Evolutionary conservation across 2,888 invertebrate genomes (phyloP).

Genomic region (Euplagia quadripunctaria): DNA sequence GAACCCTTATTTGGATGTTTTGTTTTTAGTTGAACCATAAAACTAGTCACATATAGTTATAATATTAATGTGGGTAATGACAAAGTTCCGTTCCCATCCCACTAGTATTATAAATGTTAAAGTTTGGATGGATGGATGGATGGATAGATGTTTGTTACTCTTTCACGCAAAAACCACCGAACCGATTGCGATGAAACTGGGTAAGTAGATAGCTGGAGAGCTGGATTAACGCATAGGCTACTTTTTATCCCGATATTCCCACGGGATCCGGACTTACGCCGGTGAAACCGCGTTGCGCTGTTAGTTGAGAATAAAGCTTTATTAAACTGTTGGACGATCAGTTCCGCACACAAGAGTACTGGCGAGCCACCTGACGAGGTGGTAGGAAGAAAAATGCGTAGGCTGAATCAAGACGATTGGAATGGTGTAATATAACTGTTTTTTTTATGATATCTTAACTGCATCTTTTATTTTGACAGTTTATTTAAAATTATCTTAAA

Average conservation of each 20-base stretch:
- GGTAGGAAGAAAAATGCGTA: slow-evolving; percentile 11
- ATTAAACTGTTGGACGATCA: not conserved
- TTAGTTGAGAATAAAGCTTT: not conserved
- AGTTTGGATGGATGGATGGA: too few species aligned
- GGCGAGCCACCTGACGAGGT: not conserved
- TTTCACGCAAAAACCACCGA: too few species aligned
- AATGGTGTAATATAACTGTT: slow-evolving; percentile 13
- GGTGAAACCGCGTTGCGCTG: too few species aligned
- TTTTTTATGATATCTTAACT: slow-evolving; percentile 11
- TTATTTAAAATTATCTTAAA: slow-evolving; percentile 2
- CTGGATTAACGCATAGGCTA: too few species aligned
- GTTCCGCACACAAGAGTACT: not conserved
- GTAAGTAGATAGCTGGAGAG: too few species aligned
- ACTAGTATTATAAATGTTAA: too few species aligned
- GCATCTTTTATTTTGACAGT: slow-evolving; percentile 16
- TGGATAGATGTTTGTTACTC: too few species aligned
- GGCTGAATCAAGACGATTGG: not conserved
- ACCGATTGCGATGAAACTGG: too few species aligned
- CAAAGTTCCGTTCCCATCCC: not conserved
- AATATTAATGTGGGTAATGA: too few species aligned
- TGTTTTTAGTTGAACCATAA: not conserved
- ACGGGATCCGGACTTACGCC: too few species aligned
- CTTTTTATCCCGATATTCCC: too few species aligned
- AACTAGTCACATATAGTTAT: not conserved
- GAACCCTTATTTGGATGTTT: not conserved